Conservation (phyloP, 2,888 invertebrate genomes). For the Bembecia ichneumoniformis region DNA sequence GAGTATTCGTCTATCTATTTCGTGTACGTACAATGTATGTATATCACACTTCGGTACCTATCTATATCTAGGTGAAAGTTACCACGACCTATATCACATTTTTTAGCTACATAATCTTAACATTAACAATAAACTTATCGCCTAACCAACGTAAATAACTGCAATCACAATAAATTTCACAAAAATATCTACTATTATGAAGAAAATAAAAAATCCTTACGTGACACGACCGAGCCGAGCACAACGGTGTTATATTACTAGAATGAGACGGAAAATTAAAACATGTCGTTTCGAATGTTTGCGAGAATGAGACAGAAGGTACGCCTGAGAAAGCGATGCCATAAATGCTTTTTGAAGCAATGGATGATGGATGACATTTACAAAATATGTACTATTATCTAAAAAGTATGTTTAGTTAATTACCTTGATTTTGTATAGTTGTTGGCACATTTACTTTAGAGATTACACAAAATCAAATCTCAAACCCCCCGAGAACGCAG, state of each 20-base stretch:
- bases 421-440: conserved; percentile 66
- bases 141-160: conserved; percentile 7
- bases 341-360: conserved; percentile 60
- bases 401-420: conserved; percentile 28
- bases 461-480: conserved; percentile 64
- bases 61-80: conserved; percentile 71
- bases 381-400: conserved; percentile 23
- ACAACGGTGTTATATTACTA: conserved; percentile 73
- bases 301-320: conserved; percentile 56
- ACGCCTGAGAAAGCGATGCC: conserved; percentile 69
- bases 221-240: conserved; percentile 73
- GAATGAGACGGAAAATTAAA: conserved; percentile 58
- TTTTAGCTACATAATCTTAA: conserved; percentile 18
- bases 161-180: conserved; percentile 33
- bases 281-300: conserved; percentile 46
- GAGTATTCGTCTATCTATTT: conserved; percentile 49
- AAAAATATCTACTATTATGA: conserved; percentile 39
- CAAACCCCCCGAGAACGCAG: conserved; percentile 69
- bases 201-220: conserved; percentile 70
- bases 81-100: conserved; percentile 56
- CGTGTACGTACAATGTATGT: conserved; percentile 34
- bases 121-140: background rate
- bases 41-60: conserved; percentile 38
- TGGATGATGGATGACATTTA: conserved; percentile 34
- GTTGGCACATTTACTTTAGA: conserved; percentile 66